A percentile compares a stretch with the other conserved stretches of the same genome.
These are phyloP conservation scores for Trichoplax adhaerens DNA, from an alignment of 37 sponge, comb jelly and placozoan species.

Conservation along the genomic window DNA sequence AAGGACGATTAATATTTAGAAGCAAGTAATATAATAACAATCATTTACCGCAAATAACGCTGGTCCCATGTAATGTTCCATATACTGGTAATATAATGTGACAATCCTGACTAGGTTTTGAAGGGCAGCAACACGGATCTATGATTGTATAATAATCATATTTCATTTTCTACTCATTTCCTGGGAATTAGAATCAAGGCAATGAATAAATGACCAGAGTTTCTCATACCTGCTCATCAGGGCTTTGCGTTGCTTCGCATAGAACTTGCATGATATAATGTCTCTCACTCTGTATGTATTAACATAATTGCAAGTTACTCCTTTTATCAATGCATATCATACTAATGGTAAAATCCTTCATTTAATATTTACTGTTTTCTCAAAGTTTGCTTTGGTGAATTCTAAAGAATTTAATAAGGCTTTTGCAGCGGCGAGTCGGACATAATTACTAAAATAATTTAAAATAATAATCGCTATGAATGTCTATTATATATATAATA, in stretches of 20 bases:
- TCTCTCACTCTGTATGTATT: slow-evolving; percentile 44
- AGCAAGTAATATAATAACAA: too few relatives aligned
- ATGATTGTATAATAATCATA: too few relatives aligned
- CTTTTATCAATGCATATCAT: too few relatives aligned
- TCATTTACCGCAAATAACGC: slow-evolving; percentile 85
- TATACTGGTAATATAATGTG: slow-evolving; percentile 87
- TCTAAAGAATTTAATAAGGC: slow-evolving; percentile 87
- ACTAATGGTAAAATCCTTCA: not conserved
- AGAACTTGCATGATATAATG: slow-evolving; percentile 94
- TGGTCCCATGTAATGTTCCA: slow-evolving; percentile 98
- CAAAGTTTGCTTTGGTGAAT: slow-evolving; percentile 92
- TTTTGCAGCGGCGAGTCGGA: slow-evolving; percentile 71
- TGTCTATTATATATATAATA: too few relatives aligned
- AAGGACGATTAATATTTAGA: too few relatives aligned
- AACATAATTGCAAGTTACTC: too few relatives aligned
- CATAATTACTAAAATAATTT: slow-evolving; percentile 30
- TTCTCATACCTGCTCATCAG: slow-evolving; percentile 6
- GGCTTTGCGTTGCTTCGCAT: slow-evolving; percentile 22
- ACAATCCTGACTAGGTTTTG: slow-evolving; percentile 89
- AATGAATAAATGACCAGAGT: too few relatives aligned
- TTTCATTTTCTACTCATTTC: too few relatives aligned
- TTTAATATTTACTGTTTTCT: slow-evolving; percentile 48
- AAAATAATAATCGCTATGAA: not conserved
- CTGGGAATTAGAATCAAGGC: too few relatives aligned
- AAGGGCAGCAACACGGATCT: slow-evolving; percentile 66